Evolutionary conservation across 2,113 vertebrate genomes (phyloP).

Genomic region (Neolamprologus sp.): DNA sequence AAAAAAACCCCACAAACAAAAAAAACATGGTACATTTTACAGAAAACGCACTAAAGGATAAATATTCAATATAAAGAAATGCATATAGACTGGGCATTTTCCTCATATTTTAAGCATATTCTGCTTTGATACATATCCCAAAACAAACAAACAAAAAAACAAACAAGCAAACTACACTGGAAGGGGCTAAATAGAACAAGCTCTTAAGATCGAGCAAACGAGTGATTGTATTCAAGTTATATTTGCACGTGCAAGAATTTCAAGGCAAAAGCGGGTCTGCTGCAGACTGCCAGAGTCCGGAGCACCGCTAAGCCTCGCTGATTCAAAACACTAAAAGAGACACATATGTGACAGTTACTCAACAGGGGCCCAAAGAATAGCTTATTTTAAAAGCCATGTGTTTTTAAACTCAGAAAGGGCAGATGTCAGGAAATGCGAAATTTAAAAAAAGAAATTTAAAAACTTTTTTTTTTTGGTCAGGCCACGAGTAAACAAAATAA

Average conservation of each 20-base stretch:
- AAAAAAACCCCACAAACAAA: too few species aligned
- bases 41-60: background rate
- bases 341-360: conserved; percentile 4
- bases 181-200: background rate
- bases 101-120: background rate
- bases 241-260: background rate
- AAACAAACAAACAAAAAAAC: background rate
- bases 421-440: background rate
- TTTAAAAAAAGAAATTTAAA: background rate
- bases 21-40: background rate
- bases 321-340: conserved; percentile 6
- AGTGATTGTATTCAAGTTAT: conserved; percentile 44
- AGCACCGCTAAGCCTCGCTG: background rate
- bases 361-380: conserved; percentile 28
- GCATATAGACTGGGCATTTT: background rate
- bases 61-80: background rate
- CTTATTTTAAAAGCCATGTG: conserved; percentile 55
- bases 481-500: conserved; percentile 13
- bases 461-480: background rate
- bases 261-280: conserved; percentile 5
- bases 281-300: conserved; percentile 51
- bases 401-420: background rate
- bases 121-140: background rate
- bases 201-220: conserved; percentile 2
- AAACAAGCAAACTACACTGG: background rate